phyloP scores from a whole-genome alignment of 2,113 vertebrate species.

The Panthera tigris region DNA sequence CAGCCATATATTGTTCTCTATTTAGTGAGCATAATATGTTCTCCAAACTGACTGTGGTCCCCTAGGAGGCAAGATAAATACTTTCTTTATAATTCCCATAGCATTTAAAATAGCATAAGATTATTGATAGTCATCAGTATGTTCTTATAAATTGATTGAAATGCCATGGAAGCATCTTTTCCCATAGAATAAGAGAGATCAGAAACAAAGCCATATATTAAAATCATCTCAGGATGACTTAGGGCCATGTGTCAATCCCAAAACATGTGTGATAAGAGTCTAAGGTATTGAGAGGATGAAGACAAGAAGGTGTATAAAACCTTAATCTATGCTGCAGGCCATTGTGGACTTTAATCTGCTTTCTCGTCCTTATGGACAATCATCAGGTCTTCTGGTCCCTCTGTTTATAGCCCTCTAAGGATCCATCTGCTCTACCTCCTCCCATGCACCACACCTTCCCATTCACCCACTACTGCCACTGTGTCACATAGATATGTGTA shows the following conservation, averaged over 20 bases:
- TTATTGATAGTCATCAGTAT: background rate
- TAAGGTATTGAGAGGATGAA: background rate
- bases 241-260: background rate
- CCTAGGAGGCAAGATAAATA: background rate
- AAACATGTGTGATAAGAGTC: background rate
- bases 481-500: background rate
- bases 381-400: background rate
- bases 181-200: background rate
- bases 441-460: background rate
- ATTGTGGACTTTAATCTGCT: background rate
- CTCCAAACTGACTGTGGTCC: background rate
- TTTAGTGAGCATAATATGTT: background rate
- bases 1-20: background rate
- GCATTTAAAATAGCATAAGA: background rate
- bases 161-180: background rate
- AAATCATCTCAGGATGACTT: background rate
- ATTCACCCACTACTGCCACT: background rate
- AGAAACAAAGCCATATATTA: background rate
- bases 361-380: background rate
- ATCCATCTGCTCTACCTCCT: background rate
- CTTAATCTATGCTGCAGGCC: background rate
- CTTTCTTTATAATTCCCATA: background rate
- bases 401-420: background rate
- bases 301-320: background rate
- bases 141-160: background rate